phyloP scores from a whole-genome alignment of 2,888 invertebrate genomes.

The Mongoloraphidia duomilia region DNA sequence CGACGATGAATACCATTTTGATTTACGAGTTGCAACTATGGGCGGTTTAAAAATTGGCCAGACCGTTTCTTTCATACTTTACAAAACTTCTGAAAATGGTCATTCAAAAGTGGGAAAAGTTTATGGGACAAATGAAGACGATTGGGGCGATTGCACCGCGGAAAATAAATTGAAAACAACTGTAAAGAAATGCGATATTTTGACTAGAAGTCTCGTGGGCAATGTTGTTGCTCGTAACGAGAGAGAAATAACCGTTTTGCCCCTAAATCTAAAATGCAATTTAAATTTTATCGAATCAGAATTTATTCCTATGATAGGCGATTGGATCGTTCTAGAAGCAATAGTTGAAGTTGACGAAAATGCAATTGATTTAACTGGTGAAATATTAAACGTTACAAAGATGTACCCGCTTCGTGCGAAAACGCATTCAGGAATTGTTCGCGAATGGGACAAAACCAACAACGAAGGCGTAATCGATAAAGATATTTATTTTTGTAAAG shows the following conservation, averaged over 20 bases:
- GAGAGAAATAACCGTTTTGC: conserved; percentile 32
- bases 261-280: conserved; percentile 40
- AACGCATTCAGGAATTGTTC: conserved; percentile 35
- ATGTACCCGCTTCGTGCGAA: conserved; percentile 45
- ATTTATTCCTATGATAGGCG: conserved; percentile 54
- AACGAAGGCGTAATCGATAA: conserved; percentile 41
- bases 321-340: conserved; percentile 50
- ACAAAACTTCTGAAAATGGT: conserved; percentile 29
- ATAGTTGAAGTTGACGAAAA: conserved; percentile 44
- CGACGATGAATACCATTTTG: conserved; percentile 42
- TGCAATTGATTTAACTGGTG: conserved; percentile 32
- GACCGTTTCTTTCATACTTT: conserved; percentile 40
- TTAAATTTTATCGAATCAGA: conserved; percentile 45
- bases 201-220: conserved; percentile 25
- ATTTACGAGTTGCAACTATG: conserved; percentile 25
- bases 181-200: conserved; percentile 11
- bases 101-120: conserved; percentile 34
- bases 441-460: conserved; percentile 25
- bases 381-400: conserved; percentile 45
- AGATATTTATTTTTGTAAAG: conserved; percentile 42
- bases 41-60: conserved; percentile 34
- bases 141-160: conserved; percentile 24
- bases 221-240: conserved; percentile 29
- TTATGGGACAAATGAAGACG: conserved; percentile 33
- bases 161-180: conserved; percentile 18